Base-by-base conservation (phyloP, 2,888 invertebrate species). In the Hypercompe scribonia region DNA sequence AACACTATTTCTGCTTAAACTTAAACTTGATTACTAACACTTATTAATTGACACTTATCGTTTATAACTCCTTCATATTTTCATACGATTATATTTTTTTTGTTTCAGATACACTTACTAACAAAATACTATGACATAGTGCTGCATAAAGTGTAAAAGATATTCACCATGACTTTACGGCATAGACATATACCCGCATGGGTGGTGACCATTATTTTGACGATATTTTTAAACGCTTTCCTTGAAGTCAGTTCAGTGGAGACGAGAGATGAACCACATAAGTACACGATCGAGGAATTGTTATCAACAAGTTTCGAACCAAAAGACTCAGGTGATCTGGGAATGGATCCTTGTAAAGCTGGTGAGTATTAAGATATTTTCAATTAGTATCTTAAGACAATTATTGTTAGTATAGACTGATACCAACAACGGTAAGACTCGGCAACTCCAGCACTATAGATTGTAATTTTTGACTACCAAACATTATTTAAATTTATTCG, bases 321-420 rank as follows among this genome's bases (percentile, higher is more conserved):
- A 77, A 97, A 97, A 88, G 96, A 97, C 76, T 98, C 97, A 65
- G 96, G 96, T 79, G 98, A 98, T 90, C 92, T 97, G 80, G 97
- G 98, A 90, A 95, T 98, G 96, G 98, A 98, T 94, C 97, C 98
- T 73, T 98, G 98, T 93, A 98, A 98, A 96, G 97, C 98, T 90
- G 97, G 98, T 98, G 94, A 97, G 97, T 92, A 33, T 5, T 15
- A 39, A 39, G 28, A 28, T 65, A 28, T 15, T 65, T 36, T 36
- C 4, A 65, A 4, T 10, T 28, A 3, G 11, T 64, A 21, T 33
- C 63, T 33, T 63, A 34, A 8, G 5, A 15, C 34, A 39, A 36
- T 13, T n/a, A n/a, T 54, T n/a, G 10, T 13, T 58, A n/a, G 24
- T 5, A 11, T 18, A 42, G 18, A 46, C 3, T 5, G n/a, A 58